A percentile compares a stretch with the other conserved stretches of the same genome.
These are phyloP conservation scores for Xylota segnis DNA, from an alignment of 2,888 invertebrate genomes.

Conservation along the genomic window DNA sequence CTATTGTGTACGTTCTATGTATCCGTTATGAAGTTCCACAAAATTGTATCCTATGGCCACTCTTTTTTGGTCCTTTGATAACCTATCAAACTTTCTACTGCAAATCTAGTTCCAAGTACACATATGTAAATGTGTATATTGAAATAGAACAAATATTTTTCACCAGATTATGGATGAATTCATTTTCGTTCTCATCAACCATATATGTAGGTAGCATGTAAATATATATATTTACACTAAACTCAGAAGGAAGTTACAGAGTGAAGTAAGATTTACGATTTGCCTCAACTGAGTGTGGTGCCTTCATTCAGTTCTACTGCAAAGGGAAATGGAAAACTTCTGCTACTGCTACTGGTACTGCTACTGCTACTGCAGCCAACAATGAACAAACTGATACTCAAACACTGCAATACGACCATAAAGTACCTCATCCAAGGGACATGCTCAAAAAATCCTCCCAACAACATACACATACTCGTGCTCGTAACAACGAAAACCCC, in stretches of 20 bases:
- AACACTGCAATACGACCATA: constrained; percentile 55
- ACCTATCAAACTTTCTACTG: too few relatives aligned
- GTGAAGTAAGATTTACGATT: constrained; percentile 39
- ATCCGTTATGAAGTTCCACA: too few relatives aligned
- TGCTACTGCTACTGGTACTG: constrained; percentile 17
- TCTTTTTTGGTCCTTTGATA: too few relatives aligned
- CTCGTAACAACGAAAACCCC: constrained; percentile 35
- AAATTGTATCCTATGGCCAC: too few relatives aligned
- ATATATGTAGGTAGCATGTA: background rate
- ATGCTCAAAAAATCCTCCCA: background rate
- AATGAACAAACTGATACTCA: constrained; percentile 37
- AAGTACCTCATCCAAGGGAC: constrained; percentile 36
- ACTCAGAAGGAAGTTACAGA: background rate
- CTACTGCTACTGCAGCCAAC: constrained; percentile 20
- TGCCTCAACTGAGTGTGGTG: constrained; percentile 4
- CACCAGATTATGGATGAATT: background rate
- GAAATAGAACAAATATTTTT: background rate
- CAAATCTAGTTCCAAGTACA: too few relatives aligned
- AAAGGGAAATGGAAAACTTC: constrained; percentile 52
- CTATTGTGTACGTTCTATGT: too few relatives aligned
- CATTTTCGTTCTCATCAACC: constrained; percentile 17
- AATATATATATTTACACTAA: background rate
- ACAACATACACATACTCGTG: constrained; percentile 1
- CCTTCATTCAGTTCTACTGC: constrained; percentile 21
- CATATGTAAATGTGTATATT: background rate